Evolutionary conservation across 2,888 invertebrate species (phyloP), one percentile per base, ranked within the genome.

Genomic region (Brenthis ino): DNA sequence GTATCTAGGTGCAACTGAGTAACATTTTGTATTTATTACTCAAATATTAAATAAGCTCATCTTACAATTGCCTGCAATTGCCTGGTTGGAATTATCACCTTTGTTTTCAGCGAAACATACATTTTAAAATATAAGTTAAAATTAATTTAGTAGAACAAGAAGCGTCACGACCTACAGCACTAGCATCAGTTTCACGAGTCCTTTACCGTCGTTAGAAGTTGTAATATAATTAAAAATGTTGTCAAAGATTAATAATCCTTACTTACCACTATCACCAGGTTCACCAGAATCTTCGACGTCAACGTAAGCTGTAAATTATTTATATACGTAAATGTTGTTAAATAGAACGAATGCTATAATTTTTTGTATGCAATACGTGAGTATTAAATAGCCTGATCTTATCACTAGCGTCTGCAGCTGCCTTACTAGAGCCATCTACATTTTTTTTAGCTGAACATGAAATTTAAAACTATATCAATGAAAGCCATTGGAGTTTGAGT

Each of bases 371-470:
- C 8, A 5, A 33, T 54, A 8, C 1, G 12, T 3, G 8, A 16
- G 33, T 12, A 47, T 47, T 33, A 16, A 12, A 16, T 24, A 24
- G 13, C 2, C 20, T 20, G 6, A 16, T 47, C 51, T 43, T 51
- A 57, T 57, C 65, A 37, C 6, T 51, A 37, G 57, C 57, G 47
- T 13, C 58, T 13, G 68, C 48, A 3, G 51, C 43, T 20, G 68
- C 61, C 1, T 14, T 11, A 33, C 50, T 56, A 33, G 55, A 28
- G 6, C 61, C 61, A n/a, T 50, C 20, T 14, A 48, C 55, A 2
- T 16, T 28, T 37, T 37, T 16, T 16, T 13, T 12, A 4, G 65
- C 67, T 70, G 12, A 50, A 67, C 28, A 16, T 51, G 51, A n/a
- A 61, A 33, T n/a, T 50, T n/a, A 33, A 65, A 50, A n/a, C 24